These are phyloP conservation scores for Prochilodus magdalenae DNA, from an alignment of 2,113 vertebrate species.

Conservation along the genomic window DNA sequence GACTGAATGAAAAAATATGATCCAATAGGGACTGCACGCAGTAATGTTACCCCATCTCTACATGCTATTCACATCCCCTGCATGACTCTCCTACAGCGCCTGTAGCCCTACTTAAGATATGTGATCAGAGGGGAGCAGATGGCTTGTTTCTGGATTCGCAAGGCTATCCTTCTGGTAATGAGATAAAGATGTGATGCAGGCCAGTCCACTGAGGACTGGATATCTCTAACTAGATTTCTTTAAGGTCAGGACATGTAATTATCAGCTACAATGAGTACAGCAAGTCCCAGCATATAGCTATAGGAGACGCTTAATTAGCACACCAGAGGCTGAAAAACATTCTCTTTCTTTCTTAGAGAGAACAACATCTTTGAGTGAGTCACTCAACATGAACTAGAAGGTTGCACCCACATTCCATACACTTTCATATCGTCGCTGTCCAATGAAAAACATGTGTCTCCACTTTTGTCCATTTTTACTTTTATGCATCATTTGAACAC, in stretches of 20 bases:
- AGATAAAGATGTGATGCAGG: constrained; percentile 16
- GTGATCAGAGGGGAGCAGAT: constrained; percentile 15
- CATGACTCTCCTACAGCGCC: background rate
- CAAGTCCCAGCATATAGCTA: constrained; percentile 11
- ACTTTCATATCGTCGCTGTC: no score
- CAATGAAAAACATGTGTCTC: no score
- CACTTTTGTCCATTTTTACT: no score
- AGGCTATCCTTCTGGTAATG: constrained; percentile 29
- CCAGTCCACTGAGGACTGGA: background rate
- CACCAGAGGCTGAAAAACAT: constrained; percentile 28
- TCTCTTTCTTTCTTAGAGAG: constrained; percentile 15
- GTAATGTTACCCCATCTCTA: background rate
- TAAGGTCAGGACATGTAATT: constrained; percentile 28
- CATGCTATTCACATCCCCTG: constrained; percentile 1
- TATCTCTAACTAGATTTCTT: constrained; percentile 17
- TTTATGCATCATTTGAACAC: no score
- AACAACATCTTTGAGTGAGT: background rate
- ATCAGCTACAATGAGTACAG: constrained; percentile 29
- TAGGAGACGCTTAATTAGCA: constrained; percentile 26
- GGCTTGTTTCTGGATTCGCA: constrained; percentile 12
- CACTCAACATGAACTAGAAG: constrained; percentile 1
- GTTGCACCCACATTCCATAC: background rate
- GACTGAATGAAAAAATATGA: constrained; percentile 21
- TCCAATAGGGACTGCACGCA: constrained; percentile 38
- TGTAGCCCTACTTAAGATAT: constrained; percentile 11